Percentiles rank a stretch among this genome's conserved stretches.
phyloP scores from a whole-genome alignment of 2,113 vertebrate genomes.

The Myiopsitta monachus region DNA sequence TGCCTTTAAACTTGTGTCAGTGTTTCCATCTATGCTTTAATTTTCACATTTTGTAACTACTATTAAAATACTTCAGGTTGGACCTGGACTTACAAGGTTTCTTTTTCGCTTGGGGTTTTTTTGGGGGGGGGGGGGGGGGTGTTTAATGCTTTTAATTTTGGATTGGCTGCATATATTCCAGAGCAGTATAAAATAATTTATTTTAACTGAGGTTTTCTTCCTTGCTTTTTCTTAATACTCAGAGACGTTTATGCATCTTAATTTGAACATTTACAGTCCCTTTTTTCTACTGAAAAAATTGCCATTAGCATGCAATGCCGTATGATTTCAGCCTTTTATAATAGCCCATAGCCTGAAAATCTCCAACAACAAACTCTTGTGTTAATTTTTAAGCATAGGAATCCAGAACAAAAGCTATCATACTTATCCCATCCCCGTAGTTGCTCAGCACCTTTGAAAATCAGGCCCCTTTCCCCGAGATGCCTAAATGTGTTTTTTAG shows the following conservation, averaged over 20 bases:
- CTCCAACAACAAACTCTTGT: neutral
- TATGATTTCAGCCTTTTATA: neutral
- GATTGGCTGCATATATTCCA: neutral
- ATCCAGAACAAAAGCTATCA: neutral
- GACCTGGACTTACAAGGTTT: neutral
- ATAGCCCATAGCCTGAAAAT: neutral
- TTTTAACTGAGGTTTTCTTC: neutral
- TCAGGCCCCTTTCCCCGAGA: neutral
- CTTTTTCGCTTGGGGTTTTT: neutral
- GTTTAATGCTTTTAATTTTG: neutral
- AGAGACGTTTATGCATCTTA: neutral
- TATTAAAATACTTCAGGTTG: neutral
- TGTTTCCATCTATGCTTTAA: neutral
- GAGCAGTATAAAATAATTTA: neutral
- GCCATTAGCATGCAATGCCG: neutral
- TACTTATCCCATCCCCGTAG: neutral
- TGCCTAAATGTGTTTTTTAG: slow-evolving; percentile 27
- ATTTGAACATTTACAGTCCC: neutral
- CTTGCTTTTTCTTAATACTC: neutral
- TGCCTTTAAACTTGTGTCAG: neutral
- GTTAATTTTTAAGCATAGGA: neutral
- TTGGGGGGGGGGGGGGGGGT: no score
- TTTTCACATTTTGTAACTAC: neutral
- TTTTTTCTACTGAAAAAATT: neutral
- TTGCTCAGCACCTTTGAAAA: slow-evolving; percentile 36